Percentiles rank a stretch among this genome's conserved stretches.
Evolutionary conservation across 2,113 vertebrate species (phyloP).

Genomic region (Nibea albiflora): DNA sequence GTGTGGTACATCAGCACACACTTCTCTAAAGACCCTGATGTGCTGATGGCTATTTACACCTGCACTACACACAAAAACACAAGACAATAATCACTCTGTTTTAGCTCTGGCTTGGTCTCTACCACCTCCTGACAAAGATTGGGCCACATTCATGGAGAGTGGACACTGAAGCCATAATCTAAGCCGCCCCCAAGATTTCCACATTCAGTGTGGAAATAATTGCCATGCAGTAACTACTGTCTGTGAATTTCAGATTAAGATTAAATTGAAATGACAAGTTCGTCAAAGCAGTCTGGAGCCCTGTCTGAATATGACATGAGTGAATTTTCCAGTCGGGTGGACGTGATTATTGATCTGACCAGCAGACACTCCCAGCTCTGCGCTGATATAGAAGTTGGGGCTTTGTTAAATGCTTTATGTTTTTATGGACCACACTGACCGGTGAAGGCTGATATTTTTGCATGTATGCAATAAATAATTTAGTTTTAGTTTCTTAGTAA

Average conservation of each 20-base stretch:
- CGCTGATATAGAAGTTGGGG: constrained; percentile 3
- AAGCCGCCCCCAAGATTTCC: neutral
- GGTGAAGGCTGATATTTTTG: constrained; percentile 23
- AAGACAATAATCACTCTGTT: too few relatives aligned
- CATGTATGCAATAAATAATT: constrained; percentile 14
- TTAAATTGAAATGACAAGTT: constrained; percentile 61
- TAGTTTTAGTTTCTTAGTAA: neutral
- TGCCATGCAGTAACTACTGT: neutral
- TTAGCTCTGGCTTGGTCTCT: neutral
- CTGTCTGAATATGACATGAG: constrained; percentile 50
- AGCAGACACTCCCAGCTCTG: constrained; percentile 28
- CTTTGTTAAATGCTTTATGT: constrained; percentile 41
- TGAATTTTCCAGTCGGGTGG: constrained; percentile 52
- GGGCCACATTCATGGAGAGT: neutral
- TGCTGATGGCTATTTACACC: neutral
- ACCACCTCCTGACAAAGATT: neutral
- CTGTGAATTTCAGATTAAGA: constrained; percentile 36
- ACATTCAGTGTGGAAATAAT: neutral
- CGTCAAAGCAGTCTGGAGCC: constrained; percentile 23
- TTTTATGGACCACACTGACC: neutral
- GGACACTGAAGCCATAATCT: neutral
- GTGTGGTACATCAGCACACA: neutral
- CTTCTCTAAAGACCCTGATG: neutral
- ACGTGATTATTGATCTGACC: constrained; percentile 62
- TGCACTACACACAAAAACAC: neutral